These are phyloP conservation scores for Rhorus exstirpatorius DNA, from an alignment of 2,888 invertebrate genomes.

Conservation along the genomic window DNA sequence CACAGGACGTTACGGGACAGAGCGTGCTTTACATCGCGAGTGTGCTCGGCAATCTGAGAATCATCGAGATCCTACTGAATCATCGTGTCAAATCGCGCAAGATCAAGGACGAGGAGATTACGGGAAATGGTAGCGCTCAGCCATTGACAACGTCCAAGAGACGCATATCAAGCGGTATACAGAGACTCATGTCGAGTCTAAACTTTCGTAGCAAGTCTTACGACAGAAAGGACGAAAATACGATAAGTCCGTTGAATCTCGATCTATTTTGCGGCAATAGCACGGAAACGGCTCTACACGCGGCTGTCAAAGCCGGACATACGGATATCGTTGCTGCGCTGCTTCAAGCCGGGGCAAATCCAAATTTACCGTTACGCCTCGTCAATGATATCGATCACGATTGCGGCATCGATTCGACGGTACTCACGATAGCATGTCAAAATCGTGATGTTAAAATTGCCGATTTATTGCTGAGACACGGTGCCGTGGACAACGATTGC, in stretches of 20 bases:
- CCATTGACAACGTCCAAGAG: constrained; percentile 86
- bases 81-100: constrained; percentile 89
- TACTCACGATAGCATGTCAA: constrained; percentile 91
- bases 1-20: constrained; percentile 95
- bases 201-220: constrained; percentile 88
- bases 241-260: constrained; percentile 90
- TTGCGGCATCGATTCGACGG: constrained; percentile 87
- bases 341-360: constrained; percentile 93
- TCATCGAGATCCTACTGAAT: constrained; percentile 92
- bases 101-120: constrained; percentile 86
- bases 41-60: constrained; percentile 92
- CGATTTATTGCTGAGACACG: constrained; percentile 92
- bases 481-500: constrained; percentile 95
- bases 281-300: constrained; percentile 94
- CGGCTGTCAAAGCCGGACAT: constrained; percentile 92
- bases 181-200: constrained; percentile 94
- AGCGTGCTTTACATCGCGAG: constrained; percentile 96
- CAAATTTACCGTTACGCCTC: constrained; percentile 91
- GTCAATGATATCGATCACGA: constrained; percentile 86
- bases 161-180: constrained; percentile 95
- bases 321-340: constrained; percentile 90
- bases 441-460: constrained; percentile 90
- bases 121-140: constrained; percentile 79
- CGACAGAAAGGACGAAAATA: constrained; percentile 86
- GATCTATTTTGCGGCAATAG: constrained; percentile 92